Evolutionary conservation across 2,797 vertebrate genomes (phyloP).

Genomic region (Centropyge bicolor): DNA sequence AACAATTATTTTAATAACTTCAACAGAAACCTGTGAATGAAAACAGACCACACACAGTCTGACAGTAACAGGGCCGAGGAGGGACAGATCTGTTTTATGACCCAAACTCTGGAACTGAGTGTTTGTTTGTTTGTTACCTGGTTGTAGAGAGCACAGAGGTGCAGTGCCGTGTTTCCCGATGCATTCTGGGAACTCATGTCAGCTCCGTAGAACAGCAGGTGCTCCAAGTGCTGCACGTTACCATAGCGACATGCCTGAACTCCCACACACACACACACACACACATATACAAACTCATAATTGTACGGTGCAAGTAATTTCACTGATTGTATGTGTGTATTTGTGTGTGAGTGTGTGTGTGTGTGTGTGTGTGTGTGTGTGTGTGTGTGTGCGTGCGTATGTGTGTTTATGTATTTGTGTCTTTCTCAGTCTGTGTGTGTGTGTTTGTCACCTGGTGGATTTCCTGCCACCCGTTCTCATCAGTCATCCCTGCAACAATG

Average conservation of each 20-base stretch:
- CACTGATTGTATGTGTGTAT: slow-evolving; percentile 16
- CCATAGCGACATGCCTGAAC: slow-evolving; percentile 95
- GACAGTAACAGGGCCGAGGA: background rate
- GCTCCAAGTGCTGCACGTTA: slow-evolving; percentile 98
- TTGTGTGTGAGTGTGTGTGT: slow-evolving; percentile 12
- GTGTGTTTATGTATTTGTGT: slow-evolving; percentile 47
- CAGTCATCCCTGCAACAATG: slow-evolving; percentile 88
- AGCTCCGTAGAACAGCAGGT: slow-evolving; percentile 96
- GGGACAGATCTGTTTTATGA: background rate
- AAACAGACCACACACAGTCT: background rate
- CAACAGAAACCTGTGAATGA: background rate
- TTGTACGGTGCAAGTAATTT: slow-evolving; percentile 27
- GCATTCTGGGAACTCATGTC: slow-evolving; percentile 98
- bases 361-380: slow-evolving; percentile 35
- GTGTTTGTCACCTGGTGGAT: slow-evolving; percentile 92
- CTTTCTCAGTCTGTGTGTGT: slow-evolving; percentile 41
- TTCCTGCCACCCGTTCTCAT: slow-evolving; percentile 98
- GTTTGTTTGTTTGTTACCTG: slow-evolving; percentile 85
- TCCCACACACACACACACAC: slow-evolving; percentile 31
- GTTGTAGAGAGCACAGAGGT: slow-evolving; percentile 97
- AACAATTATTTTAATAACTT: background rate
- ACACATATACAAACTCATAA: slow-evolving; percentile 44
- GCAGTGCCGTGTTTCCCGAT: slow-evolving; percentile 96
- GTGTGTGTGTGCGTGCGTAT: slow-evolving; percentile 32
- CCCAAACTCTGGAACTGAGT: background rate